Conservation (phyloP, 2,888 invertebrate genomes). For the Trypoxylon attenuatum region DNA sequence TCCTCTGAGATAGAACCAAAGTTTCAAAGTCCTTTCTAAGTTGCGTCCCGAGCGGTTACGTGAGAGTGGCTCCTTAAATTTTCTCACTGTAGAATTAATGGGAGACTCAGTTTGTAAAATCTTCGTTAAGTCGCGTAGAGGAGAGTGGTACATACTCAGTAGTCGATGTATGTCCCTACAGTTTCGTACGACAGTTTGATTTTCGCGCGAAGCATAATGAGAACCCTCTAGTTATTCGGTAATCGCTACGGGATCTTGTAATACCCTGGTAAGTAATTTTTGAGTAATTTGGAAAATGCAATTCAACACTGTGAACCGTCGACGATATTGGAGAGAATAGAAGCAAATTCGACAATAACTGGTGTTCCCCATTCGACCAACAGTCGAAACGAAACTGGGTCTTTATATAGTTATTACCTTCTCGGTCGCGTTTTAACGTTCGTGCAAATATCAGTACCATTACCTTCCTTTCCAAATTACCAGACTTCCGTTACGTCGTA, state of each 20-base stretch:
- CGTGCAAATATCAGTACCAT: conserved; percentile 9
- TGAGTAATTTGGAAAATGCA: too few relatives aligned
- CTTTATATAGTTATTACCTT: conserved; percentile 2
- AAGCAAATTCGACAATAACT: too few relatives aligned
- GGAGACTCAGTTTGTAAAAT: conserved; percentile 52
- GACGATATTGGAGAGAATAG: too few relatives aligned
- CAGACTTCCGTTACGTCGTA: background rate
- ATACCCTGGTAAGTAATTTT: too few relatives aligned
- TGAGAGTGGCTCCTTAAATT: conserved; percentile 59
- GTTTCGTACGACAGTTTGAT: conserved; percentile 23
- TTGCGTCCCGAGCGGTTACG: conserved; percentile 56
- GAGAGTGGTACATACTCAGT: conserved; percentile 1
- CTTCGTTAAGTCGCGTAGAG: conserved; percentile 48
- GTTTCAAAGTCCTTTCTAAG: conserved; percentile 67
- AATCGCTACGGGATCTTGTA: too few relatives aligned
- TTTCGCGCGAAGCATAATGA: too few relatives aligned
- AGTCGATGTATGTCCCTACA: conserved; percentile 41
- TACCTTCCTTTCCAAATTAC: conserved; percentile 10
- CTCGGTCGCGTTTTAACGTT: background rate
- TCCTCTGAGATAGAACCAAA: conserved; percentile 68
- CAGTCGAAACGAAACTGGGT: background rate
- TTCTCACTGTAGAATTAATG: conserved; percentile 61
- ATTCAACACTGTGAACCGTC: too few relatives aligned
- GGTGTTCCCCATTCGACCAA: too few relatives aligned
- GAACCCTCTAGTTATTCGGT: too few relatives aligned